Evolutionary conservation across 2,888 invertebrate genomes (phyloP), one percentile per base, ranked within the genome.

Genomic region (Drosophila mimetica): DNA sequence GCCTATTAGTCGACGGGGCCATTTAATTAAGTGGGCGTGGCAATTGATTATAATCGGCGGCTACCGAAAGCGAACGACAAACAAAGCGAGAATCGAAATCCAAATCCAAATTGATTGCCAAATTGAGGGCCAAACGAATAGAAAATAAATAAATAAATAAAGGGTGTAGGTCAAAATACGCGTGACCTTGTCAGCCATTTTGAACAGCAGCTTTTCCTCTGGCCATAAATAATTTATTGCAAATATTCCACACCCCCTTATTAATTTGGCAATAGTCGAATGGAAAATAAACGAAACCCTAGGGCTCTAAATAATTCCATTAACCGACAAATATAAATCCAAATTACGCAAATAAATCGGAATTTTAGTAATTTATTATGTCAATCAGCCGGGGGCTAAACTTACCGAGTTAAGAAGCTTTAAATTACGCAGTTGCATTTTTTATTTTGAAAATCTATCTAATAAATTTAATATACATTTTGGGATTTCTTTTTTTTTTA

Each of bases 21-120:
- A 79, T 81, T 78, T 81, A 77, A 88, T 86, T 81, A 79, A 75
- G 85, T 76, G 71, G 88, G 86, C 86, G 88, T 80, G 88, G 57
- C 53, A 47, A 46, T 46, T 52, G 85, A 71, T 80, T 74, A 84
- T 80, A 84, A 82, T 86, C 87, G 76, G 52, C 39, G 51, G 44
- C 42, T 39, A 39, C 46, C 25, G 16, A 20, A 66, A 47, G 18
- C 47, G 44, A 47, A 30, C 32, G 55, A 47, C 59, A 60, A 42
- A 52, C 59, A 47, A 59, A 59, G 47, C 39, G 28, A 34, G 58
- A 63, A 41, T 44, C 73, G 75, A 84, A 86, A 79, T 81, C 75
- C 81, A 88, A 86, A 14, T 44, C 25, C 25, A 44, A 44, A 86
- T 86, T 86, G 88, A 86, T 88, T 88, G 77, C 71, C 74, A 79